Evolutionary conservation across 1,140 invertebrate genomes (phyloP).

Genomic region (Drosophila prosaltans): DNA sequence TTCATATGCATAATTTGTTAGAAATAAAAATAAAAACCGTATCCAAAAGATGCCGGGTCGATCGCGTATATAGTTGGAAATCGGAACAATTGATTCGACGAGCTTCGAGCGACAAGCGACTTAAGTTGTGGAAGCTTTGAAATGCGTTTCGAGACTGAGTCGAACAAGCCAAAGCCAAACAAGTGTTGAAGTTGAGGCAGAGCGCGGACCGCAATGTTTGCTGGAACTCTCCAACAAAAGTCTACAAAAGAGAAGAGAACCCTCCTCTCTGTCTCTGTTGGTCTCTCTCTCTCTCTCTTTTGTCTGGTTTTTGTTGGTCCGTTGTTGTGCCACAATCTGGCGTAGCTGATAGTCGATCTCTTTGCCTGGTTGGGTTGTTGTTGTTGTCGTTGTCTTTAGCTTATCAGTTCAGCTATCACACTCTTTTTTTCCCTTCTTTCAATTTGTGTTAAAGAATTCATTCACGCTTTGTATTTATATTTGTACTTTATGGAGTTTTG

Average conservation of each 20-base stretch:
- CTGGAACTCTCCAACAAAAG: conserved; percentile 51
- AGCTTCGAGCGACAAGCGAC: conserved; percentile 36
- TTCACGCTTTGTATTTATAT: conserved; percentile 67
- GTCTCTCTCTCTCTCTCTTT: background rate
- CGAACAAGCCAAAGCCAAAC: conserved; percentile 58
- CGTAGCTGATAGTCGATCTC: conserved; percentile 58
- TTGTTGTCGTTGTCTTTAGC: conserved; percentile 33
- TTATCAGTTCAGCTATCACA: conserved; percentile 71
- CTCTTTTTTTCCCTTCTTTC: conserved; percentile 68
- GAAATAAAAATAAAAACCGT: conserved; percentile 55
- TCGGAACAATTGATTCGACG: conserved; percentile 11
- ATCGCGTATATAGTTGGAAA: conserved; percentile 14
- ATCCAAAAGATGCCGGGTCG: conserved; percentile 58
- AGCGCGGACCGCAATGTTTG: conserved; percentile 25
- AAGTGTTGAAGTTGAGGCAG: conserved; percentile 50
- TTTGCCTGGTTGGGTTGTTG: conserved; percentile 26
- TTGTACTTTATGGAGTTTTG: conserved; percentile 60
- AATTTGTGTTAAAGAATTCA: conserved; percentile 75
- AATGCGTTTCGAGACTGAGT: conserved; percentile 61
- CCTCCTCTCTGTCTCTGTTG: background rate
- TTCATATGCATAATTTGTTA: conserved; percentile 33
- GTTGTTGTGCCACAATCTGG: background rate
- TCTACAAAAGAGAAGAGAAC: conserved; percentile 39
- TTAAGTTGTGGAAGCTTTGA: conserved; percentile 62
- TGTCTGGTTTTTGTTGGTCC: background rate